These are phyloP conservation scores for Bungarus multicinctus DNA, from an alignment of 2,113 vertebrate genomes.

Conservation along the genomic window DNA sequence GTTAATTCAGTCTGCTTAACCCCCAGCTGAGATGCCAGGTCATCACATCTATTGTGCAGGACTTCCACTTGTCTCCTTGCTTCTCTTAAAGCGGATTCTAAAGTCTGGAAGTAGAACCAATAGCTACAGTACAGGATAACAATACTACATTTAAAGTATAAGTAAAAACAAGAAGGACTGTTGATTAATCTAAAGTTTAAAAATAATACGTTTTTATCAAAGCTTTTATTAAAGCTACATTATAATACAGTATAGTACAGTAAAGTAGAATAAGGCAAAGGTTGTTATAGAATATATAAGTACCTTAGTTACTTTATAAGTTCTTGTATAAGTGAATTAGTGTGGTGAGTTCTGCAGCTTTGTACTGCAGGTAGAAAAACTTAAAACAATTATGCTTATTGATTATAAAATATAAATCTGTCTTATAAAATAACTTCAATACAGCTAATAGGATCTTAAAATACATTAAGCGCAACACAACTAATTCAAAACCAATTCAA, in stretches of 20 bases:
- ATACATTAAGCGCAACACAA: neutral
- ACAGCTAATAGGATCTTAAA: neutral
- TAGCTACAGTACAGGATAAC: neutral
- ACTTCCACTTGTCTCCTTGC: constrained; percentile 63
- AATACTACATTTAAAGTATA: neutral
- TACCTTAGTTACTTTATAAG: neutral
- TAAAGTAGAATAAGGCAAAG: neutral
- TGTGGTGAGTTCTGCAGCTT: neutral
- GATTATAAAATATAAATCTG: neutral
- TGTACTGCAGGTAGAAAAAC: neutral
- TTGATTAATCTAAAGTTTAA: neutral
- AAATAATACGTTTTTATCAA: neutral
- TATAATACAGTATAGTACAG: neutral
- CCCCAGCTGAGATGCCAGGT: constrained; percentile 65
- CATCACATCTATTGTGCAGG: constrained; percentile 50
- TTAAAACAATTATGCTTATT: neutral
- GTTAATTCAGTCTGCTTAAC: constrained; percentile 68
- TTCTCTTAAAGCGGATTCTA: constrained; percentile 71
- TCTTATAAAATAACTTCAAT: neutral
- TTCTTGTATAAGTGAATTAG: neutral
- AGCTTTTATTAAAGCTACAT: neutral
- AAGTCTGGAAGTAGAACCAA: constrained; percentile 60
- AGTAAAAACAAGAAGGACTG: neutral
- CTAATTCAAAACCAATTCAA: neutral
- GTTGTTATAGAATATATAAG: neutral